These are phyloP conservation scores for Brienomyrus longianalis DNA, from an alignment of 2,113 vertebrate genomes.

Conservation along the genomic window DNA sequence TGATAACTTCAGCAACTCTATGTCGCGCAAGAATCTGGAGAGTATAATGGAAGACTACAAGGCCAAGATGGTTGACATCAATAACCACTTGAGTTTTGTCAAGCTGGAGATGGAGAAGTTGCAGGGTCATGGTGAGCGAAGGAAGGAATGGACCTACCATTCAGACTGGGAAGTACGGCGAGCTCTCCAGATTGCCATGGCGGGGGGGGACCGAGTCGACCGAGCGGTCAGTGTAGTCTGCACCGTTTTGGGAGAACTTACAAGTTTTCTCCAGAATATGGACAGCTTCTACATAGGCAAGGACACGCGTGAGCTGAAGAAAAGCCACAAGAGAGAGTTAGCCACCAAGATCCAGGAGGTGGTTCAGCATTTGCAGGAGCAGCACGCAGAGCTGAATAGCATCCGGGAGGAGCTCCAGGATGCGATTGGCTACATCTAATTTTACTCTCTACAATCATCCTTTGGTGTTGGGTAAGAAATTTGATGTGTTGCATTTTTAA, in stretches of 20 bases:
- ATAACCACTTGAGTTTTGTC: slow-evolving; percentile 50
- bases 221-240: slow-evolving; percentile 26
- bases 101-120: slow-evolving; percentile 49
- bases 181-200: slow-evolving; percentile 49
- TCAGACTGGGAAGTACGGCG: slow-evolving; percentile 55
- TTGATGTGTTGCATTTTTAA: not conserved
- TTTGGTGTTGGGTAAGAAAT: not conserved
- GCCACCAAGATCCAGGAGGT: slow-evolving; percentile 45
- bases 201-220: slow-evolving; percentile 40
- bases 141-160: slow-evolving; percentile 55
- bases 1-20: slow-evolving; percentile 52
- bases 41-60: slow-evolving; percentile 45
- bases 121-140: slow-evolving; percentile 48
- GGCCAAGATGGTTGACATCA: slow-evolving; percentile 44
- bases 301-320: slow-evolving; percentile 55
- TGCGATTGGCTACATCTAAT: slow-evolving; percentile 41
- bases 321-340: slow-evolving; percentile 48
- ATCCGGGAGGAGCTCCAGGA: slow-evolving; percentile 57
- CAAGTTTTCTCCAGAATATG: slow-evolving; percentile 49
- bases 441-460: not conserved
- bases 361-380: slow-evolving; percentile 46
- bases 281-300: slow-evolving; percentile 56
- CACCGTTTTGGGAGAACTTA: slow-evolving; percentile 19
- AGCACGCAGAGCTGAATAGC: slow-evolving; percentile 48
- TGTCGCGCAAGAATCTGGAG: slow-evolving; percentile 59